Evolutionary conservation across 1,140 invertebrate species (phyloP).

Genomic region (Lasioglossum albipes): DNA sequence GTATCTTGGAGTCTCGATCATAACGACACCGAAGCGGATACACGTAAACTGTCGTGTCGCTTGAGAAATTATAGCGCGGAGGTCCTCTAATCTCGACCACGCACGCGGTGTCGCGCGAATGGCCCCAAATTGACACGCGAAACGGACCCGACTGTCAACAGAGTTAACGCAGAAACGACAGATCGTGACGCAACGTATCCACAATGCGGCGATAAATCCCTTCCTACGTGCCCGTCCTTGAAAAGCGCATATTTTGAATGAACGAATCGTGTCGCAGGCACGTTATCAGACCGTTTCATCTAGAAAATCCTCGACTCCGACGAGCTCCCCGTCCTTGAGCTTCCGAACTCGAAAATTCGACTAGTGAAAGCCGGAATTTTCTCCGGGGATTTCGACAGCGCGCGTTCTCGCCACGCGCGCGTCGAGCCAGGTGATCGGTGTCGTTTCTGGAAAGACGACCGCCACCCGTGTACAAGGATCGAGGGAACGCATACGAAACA

Average conservation of each 20-base stretch:
- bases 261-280: too few relatives aligned
- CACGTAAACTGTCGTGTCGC: conserved; percentile 2
- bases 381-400: too few relatives aligned
- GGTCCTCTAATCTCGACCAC: not conserved
- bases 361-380: not conserved
- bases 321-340: too few relatives aligned
- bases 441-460: conserved; percentile 38
- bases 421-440: not conserved
- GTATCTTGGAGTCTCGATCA: not conserved
- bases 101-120: too few relatives aligned
- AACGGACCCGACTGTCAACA: not conserved
- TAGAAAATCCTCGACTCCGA: too few relatives aligned
- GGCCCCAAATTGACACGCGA: not conserved
- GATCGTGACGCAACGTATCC: not conserved
- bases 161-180: not conserved
- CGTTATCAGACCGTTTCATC: too few relatives aligned
- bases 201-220: not conserved
- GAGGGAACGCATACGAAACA: conserved; percentile 52
- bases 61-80: conserved; percentile 5
- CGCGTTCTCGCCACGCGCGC: conserved; percentile 15
- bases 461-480: conserved; percentile 36
- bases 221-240: not conserved
- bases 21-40: not conserved
- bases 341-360: too few relatives aligned
- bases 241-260: too few relatives aligned